Evolutionary conservation across 1,140 invertebrate genomes (phyloP).

Genomic region (Drosophila virilis): DNA sequence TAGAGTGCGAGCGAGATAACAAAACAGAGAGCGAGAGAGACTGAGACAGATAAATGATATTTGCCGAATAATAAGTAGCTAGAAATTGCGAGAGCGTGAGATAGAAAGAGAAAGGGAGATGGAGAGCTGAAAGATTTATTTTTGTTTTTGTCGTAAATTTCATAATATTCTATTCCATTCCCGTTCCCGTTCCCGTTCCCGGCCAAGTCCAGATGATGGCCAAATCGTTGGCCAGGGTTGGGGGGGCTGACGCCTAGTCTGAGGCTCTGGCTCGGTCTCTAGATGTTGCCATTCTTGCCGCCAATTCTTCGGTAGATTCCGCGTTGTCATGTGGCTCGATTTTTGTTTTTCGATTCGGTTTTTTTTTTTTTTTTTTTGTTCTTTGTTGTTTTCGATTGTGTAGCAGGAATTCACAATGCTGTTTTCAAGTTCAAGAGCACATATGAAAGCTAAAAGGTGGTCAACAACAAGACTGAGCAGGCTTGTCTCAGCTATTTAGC

Average conservation of each 20-base stretch:
- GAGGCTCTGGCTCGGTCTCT: not conserved
- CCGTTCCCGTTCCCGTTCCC: constrained; percentile 32
- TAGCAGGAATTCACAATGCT: constrained; percentile 61
- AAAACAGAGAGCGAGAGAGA: not conserved
- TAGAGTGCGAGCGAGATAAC: constrained; percentile 5
- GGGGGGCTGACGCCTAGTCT: not conserved
- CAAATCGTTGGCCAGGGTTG: constrained; percentile 2
- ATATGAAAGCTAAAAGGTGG: constrained; percentile 15
- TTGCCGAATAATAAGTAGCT: constrained; percentile 11
- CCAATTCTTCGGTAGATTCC: constrained; percentile 21
- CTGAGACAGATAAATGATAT: not conserved
- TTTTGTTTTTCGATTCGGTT: constrained; percentile 15
- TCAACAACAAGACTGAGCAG: not conserved
- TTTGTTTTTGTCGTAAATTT: constrained; percentile 72
- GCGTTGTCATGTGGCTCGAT: constrained; percentile 47
- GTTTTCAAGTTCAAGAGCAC: constrained; percentile 76
- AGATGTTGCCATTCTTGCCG: constrained; percentile 9
- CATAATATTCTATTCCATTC: constrained; percentile 59
- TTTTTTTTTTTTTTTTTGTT: constrained; percentile 27
- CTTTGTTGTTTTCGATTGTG: constrained; percentile 57
- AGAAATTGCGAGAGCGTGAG: constrained; percentile 5
- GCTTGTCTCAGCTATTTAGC: constrained; percentile 30
- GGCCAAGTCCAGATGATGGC: constrained; percentile 29
- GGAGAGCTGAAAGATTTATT: constrained; percentile 58
- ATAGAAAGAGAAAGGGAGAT: constrained; percentile 1